Evolutionary conservation across 2,113 vertebrate species (phyloP).

Genomic region (Myocastor coypus): DNA sequence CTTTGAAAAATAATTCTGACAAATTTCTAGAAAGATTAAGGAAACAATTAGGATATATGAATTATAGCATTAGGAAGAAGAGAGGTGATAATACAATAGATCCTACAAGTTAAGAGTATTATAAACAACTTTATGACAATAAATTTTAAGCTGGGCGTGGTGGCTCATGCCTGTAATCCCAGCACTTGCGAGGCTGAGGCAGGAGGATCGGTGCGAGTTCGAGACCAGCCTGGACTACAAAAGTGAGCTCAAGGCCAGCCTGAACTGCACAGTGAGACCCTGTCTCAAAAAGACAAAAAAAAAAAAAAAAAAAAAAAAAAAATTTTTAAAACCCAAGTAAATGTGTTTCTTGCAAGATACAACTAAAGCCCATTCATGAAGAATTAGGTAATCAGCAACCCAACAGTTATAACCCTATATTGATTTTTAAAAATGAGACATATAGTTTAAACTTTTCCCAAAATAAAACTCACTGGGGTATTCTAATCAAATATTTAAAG

Average conservation of each 20-base stretch:
- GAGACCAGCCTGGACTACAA: too few relatives aligned
- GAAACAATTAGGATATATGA: neutral
- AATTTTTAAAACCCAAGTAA: neutral
- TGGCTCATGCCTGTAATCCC: too few relatives aligned
- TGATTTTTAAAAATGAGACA: neutral
- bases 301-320: too few relatives aligned
- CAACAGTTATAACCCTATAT: neutral
- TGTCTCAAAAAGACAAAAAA: too few relatives aligned
- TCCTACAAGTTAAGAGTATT: neutral
- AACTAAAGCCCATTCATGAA: neutral
- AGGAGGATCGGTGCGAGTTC: too few relatives aligned
- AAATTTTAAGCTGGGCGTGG: too few relatives aligned
- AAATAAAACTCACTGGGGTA: neutral
- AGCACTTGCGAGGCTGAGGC: too few relatives aligned
- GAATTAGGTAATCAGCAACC: neutral
- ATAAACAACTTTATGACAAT: neutral
- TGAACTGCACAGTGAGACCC: too few relatives aligned
- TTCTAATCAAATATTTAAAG: neutral
- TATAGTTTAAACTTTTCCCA: neutral
- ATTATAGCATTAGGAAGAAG: neutral
- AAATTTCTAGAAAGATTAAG: constrained; percentile 16
- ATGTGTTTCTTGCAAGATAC: neutral
- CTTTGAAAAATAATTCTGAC: constrained; percentile 32
- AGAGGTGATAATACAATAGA: neutral
- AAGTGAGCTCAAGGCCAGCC: too few relatives aligned